Evolutionary conservation across 2,113 vertebrate species (phyloP).

Genomic region (Urocolius indicus): DNA sequence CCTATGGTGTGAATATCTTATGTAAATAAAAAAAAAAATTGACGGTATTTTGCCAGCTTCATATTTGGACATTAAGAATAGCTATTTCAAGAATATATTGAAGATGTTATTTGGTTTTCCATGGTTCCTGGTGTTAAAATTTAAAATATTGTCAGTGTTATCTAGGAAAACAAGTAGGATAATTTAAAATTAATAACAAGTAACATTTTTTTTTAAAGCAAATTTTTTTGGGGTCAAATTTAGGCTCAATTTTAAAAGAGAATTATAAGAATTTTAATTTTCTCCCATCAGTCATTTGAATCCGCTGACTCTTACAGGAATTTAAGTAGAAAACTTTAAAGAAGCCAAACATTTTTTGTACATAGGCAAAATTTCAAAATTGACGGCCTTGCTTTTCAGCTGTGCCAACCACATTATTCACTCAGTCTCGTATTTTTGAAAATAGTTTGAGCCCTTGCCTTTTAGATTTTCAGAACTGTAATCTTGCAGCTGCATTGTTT

Average conservation of each 20-base stretch:
- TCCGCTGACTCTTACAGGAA: not conserved
- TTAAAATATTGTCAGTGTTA: not conserved
- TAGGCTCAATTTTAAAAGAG: not conserved
- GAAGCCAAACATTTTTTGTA: slow-evolving; percentile 3
- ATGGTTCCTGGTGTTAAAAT: not conserved
- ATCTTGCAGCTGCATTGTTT: not conserved
- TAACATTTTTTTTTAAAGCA: not conserved
- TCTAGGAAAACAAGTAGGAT: not conserved
- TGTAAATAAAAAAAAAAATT: not conserved
- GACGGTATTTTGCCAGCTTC: not conserved
- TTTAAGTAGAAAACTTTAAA: slow-evolving; percentile 12
- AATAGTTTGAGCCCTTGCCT: slow-evolving; percentile 11
- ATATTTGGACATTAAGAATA: not conserved
- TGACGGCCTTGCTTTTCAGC: slow-evolving; percentile 22
- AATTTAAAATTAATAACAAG: not conserved
- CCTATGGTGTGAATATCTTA: not conserved
- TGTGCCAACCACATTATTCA: slow-evolving; percentile 7
- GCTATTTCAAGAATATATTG: not conserved
- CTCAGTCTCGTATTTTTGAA: not conserved
- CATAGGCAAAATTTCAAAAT: slow-evolving; percentile 21
- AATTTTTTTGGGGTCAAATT: not conserved
- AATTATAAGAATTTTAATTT: not conserved
- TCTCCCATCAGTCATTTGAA: not conserved
- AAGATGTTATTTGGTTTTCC: not conserved
- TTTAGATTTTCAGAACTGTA: not conserved